Evolutionary conservation across 2,888 invertebrate genomes (phyloP), one percentile per base, ranked within the genome.

Genomic region (Caenorhabditis afra): DNA sequence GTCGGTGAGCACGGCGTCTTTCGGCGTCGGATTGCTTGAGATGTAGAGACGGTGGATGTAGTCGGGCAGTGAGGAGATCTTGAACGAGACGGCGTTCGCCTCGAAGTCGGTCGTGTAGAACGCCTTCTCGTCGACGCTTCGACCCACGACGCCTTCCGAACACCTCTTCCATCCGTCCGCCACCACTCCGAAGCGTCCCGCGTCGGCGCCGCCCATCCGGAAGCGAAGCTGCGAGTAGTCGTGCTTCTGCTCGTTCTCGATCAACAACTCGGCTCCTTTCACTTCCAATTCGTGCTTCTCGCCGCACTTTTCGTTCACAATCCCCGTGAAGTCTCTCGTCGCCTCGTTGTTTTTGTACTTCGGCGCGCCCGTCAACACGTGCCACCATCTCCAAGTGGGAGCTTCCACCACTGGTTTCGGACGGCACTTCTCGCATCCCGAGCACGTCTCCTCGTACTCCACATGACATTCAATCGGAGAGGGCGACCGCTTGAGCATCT

Each of bases 401-500:
- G 77, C 70, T 20, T 53, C 29, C 1, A 81, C 49, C 14, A 84
- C 57, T 8, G 79, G 62, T 16, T 61, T 73, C 18, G 82, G 66
- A 18, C 82, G 79, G 62, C 89, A 88, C 22, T 77, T 77, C n/a
- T 80, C 75, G 62, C 89, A 89, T 29, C 89, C 89, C 10, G 77
- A 11, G 73, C 89, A 89, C 50, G 81, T 81, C 47, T 87, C 84
- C 39, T 84, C 84, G 61, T 85, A 87, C 22, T 66, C 77, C 39
- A 88, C 71, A 29, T 68, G 50, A 20, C 66, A 61, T 47, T 77
- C 79, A 18, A 87, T 66, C 3, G 79, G 77, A 20, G 67, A 20
- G 7, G 85, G 87, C 11, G 78, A 81, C 66, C 83, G 52, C 81
- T 88, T 88, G 11, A 88, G 20, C 85, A 88, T 88, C 64, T 88